Percentiles rank a stretch among this genome's conserved stretches.
phyloP scores from a whole-genome alignment of 1,140 invertebrate species.

The Melitaea cinxia region DNA sequence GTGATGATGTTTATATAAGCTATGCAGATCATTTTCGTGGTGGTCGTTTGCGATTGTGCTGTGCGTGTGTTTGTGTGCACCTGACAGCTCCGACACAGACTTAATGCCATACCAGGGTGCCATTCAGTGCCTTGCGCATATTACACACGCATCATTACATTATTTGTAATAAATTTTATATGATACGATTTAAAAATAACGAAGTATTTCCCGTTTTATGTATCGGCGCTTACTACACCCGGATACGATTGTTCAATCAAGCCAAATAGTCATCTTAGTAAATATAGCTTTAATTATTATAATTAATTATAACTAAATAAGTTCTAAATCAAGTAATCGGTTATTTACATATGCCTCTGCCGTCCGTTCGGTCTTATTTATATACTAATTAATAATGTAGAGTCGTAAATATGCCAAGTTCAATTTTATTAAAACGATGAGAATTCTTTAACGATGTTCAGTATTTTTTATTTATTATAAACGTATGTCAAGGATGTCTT shows the following conservation, averaged over 20 bases:
- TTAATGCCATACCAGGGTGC: too few relatives aligned
- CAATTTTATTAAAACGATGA: conserved; percentile 27
- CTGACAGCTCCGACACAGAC: too few relatives aligned
- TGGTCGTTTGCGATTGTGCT: too few relatives aligned
- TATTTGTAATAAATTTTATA: too few relatives aligned
- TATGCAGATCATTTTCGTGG: too few relatives aligned
- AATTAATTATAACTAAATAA: conserved; percentile 37
- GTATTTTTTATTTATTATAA: conserved; percentile 14
- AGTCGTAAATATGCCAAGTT: conserved; percentile 41
- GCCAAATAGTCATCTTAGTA: conserved; percentile 2
- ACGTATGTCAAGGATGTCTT: neutral
- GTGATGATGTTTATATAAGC: too few relatives aligned
- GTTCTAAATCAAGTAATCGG: conserved; percentile 41
- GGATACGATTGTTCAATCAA: conserved; percentile 23
- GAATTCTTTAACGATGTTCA: conserved; percentile 4
- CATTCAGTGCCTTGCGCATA: too few relatives aligned
- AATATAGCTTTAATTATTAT: conserved; percentile 25
- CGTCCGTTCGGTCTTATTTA: conserved; percentile 30
- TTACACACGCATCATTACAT: too few relatives aligned
- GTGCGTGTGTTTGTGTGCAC: too few relatives aligned
- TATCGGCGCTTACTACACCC: conserved; percentile 2
- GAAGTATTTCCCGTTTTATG: too few relatives aligned
- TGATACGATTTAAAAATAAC: too few relatives aligned
- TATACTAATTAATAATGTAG: conserved; percentile 44
- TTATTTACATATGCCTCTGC: conserved; percentile 40